Percentiles rank a stretch among this genome's conserved stretches.
Evolutionary conservation across 2,113 vertebrate genomes (phyloP).

Genomic region (Martes martes): DNA sequence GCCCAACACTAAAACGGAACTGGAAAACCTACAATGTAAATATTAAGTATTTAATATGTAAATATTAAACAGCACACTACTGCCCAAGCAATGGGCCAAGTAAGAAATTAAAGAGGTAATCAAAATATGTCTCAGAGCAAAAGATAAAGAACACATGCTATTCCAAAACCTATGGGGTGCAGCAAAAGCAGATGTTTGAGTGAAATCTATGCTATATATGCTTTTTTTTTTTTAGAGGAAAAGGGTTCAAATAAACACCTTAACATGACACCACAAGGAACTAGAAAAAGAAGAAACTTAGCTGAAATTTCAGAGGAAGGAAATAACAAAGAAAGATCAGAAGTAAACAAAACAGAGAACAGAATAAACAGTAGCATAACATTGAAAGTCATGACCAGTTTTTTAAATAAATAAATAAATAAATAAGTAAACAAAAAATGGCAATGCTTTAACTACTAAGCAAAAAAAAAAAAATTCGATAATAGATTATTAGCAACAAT

Average conservation of each 20-base stretch:
- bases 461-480: background rate
- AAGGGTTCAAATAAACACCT: background rate
- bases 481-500: background rate
- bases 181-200: background rate
- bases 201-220: background rate
- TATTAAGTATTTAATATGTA: background rate
- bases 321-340: background rate
- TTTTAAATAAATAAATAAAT: background rate
- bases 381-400: background rate
- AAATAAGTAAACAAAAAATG: background rate
- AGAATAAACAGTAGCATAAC: background rate
- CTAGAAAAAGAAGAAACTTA: background rate
- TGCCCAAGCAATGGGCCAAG: background rate
- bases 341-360: background rate
- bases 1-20: background rate
- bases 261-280: background rate
- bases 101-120: background rate
- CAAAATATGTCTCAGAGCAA: background rate
- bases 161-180: background rate
- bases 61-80: background rate
- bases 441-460: background rate
- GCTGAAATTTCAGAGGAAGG: background rate
- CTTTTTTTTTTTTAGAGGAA: background rate
- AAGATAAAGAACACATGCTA: background rate
- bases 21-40: background rate